A percentile compares a stretch with the other conserved stretches of the same genome.
These are phyloP conservation scores for Drosophila saltans DNA, from an alignment of 1,140 invertebrate genomes.

Conservation along the genomic window DNA sequence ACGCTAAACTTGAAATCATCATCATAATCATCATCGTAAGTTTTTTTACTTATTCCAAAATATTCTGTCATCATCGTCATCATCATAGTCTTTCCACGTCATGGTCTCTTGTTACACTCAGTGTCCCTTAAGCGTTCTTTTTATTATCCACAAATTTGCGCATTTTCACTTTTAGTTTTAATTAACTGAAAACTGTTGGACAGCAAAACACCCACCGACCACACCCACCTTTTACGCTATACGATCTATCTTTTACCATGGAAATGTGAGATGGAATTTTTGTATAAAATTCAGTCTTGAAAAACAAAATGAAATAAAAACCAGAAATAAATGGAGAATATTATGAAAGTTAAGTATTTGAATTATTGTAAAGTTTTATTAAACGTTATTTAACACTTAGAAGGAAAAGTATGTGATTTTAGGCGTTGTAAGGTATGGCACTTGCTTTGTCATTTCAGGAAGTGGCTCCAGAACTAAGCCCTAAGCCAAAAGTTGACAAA, in stretches of 20 bases:
- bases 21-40: neutral
- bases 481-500: too few species aligned
- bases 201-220: neutral
- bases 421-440: too few species aligned
- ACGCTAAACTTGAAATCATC: conserved; percentile 32
- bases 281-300: neutral
- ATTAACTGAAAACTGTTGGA: conserved; percentile 72
- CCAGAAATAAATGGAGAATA: too few species aligned
- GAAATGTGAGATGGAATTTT: conserved; percentile 3
- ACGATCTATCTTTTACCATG: neutral
- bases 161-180: conserved; percentile 79
- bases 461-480: too few species aligned
- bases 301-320: neutral
- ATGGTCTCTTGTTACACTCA: conserved; percentile 5
- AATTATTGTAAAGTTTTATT: too few species aligned
- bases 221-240: neutral
- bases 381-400: too few species aligned
- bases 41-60: conserved; percentile 8
- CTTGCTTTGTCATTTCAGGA: too few species aligned
- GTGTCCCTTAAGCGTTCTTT: conserved; percentile 62
- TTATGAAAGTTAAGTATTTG: too few species aligned
- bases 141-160: conserved; percentile 75
- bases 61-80: conserved; percentile 2
- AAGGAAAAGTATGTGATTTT: neutral
- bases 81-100: neutral